Percentiles rank a stretch among this genome's conserved stretches.
These are phyloP conservation scores for Anagrus nilaparvatae DNA, from an alignment of 1,140 invertebrate species.

Conservation along the genomic window DNA sequence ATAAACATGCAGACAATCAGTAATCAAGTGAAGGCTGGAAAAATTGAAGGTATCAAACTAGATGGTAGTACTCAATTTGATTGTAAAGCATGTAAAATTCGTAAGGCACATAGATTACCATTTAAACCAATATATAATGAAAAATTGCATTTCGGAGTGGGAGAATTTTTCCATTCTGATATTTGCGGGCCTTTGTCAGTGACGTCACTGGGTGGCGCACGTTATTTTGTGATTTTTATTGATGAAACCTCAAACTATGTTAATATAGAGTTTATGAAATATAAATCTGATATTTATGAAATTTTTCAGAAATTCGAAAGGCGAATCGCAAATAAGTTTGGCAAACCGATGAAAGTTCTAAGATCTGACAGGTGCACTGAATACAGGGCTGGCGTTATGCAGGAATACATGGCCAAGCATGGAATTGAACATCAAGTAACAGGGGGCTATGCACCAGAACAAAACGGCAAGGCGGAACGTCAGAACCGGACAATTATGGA, in stretches of 20 bases:
- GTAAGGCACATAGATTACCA: constrained; percentile 10
- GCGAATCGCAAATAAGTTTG: constrained; percentile 8
- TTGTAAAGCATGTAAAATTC: constrained; percentile 12
- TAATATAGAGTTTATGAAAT: constrained; percentile 7
- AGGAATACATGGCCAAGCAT: constrained; percentile 4
- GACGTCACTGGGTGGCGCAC: constrained; percentile 4
- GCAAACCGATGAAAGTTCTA: not conserved
- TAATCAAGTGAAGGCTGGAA: constrained; percentile 1
- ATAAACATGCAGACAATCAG: not conserved
- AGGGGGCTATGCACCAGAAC: not conserved
- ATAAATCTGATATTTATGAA: constrained; percentile 8
- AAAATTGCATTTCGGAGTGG: not conserved
- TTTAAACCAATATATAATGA: constrained; percentile 2
- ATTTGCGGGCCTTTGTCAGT: constrained; percentile 5
- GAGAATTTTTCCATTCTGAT: constrained; percentile 12
- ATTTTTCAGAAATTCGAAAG: constrained; percentile 2
- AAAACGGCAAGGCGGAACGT: not conserved
- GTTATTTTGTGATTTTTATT: constrained; percentile 2
- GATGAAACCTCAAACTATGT: constrained; percentile 4
- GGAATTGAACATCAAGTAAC: not conserved
- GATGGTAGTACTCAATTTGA: not conserved
- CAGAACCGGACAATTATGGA: not conserved
- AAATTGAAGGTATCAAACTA: constrained; percentile 2
- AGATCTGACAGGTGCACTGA: constrained; percentile 5
- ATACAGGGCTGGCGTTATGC: constrained; percentile 2